Conservation (phyloP, 2,113 vertebrate species). For the Rhabdornis inornatus region DNA sequence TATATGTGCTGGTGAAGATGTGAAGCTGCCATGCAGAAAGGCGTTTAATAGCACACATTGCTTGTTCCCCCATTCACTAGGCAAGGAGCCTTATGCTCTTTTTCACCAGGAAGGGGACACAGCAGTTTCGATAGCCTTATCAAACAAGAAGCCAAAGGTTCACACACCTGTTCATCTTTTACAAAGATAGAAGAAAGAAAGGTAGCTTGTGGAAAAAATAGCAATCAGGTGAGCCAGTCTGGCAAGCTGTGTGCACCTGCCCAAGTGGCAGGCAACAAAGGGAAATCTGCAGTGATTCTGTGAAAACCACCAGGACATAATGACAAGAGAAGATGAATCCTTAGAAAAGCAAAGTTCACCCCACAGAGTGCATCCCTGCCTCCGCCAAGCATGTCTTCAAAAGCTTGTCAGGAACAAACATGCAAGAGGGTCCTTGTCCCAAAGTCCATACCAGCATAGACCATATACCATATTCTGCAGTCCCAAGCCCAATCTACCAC, state of each 20-base stretch:
- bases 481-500: neutral
- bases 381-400: neutral
- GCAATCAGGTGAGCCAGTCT: neutral
- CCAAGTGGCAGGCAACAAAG: rapidly evolving
- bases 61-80: neutral
- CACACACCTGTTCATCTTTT: neutral
- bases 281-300: neutral
- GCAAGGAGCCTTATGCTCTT: neutral
- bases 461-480: neutral
- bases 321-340: neutral
- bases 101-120: neutral
- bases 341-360: neutral
- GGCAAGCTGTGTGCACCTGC: neutral
- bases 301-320: neutral
- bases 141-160: neutral
- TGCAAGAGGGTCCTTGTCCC: neutral
- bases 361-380: no score
- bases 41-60: neutral
- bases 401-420: neutral
- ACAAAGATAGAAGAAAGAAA: neutral
- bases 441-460: neutral
- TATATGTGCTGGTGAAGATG: neutral
- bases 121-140: neutral
- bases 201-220: neutral
- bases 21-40: neutral